Percentiles rank a stretch among this genome's conserved stretches.
Evolutionary conservation across 2,113 vertebrate genomes (phyloP).

Genomic region (Sorex fumeus): DNA sequence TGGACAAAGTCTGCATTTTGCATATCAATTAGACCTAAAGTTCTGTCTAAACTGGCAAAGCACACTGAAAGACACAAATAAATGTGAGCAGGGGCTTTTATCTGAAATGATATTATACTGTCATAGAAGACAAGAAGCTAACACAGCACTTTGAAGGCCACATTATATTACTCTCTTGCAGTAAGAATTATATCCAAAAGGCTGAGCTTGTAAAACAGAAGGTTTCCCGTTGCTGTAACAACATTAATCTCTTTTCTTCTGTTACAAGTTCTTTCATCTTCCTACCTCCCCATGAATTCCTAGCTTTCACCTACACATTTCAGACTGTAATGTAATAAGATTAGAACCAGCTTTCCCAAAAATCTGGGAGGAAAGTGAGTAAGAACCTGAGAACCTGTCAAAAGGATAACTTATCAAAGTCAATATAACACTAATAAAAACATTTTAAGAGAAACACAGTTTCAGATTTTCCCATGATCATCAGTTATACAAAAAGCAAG

Average conservation of each 20-base stretch:
- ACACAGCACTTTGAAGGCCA: constrained; percentile 60
- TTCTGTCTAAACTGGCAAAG: constrained; percentile 58
- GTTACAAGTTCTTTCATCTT: constrained; percentile 54
- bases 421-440: constrained; percentile 42
- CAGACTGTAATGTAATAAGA: constrained; percentile 23
- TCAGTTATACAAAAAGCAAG: constrained; percentile 26
- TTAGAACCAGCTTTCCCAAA: constrained; percentile 38
- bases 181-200: constrained; percentile 12
- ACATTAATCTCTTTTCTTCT: constrained; percentile 45
- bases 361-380: neutral
- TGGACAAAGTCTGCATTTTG: constrained; percentile 24
- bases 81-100: constrained; percentile 59
- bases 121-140: constrained; percentile 55
- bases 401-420: constrained; percentile 46
- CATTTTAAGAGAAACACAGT: neutral
- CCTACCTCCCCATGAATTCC: constrained; percentile 15
- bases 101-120: constrained; percentile 62
- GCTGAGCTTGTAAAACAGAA: neutral
- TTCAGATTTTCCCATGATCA: constrained; percentile 22
- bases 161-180: constrained; percentile 37
- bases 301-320: constrained; percentile 27
- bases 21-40: neutral
- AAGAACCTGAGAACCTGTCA: constrained; percentile 16
- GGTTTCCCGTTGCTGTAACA: neutral
- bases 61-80: constrained; percentile 59